Percentiles rank a stretch among this genome's conserved stretches.
Evolutionary conservation across 1,140 invertebrate species (phyloP).

Genomic region (Euura saliciscinereae): DNA sequence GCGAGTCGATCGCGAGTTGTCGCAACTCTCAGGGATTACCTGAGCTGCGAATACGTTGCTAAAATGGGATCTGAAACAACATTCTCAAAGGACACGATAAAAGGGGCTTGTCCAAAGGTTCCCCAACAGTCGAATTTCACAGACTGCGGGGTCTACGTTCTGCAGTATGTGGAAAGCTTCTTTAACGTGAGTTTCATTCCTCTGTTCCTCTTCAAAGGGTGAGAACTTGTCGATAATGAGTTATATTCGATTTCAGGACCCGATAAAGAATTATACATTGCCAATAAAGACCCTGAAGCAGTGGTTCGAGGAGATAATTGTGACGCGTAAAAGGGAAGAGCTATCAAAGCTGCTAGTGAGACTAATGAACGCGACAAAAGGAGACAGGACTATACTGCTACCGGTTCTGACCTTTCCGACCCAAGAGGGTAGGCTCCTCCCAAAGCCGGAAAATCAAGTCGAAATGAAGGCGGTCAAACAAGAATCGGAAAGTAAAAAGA

Average conservation of each 20-base stretch:
- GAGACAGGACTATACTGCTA: constrained; percentile 49
- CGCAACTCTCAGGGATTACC: constrained; percentile 86
- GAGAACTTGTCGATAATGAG: neutral
- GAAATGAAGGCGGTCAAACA: constrained; percentile 35
- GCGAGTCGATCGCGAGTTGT: constrained; percentile 81
- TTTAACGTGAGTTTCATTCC: constrained; percentile 69
- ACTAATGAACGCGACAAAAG: constrained; percentile 67
- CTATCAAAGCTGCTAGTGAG: constrained; percentile 75
- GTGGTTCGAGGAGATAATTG: constrained; percentile 81
- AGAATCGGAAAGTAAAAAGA: constrained; percentile 42
- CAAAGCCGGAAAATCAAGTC: constrained; percentile 36
- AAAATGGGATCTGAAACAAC: constrained; percentile 70
- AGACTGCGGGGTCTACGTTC: constrained; percentile 94
- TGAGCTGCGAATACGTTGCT: constrained; percentile 86
- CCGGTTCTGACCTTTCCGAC: constrained; percentile 56
- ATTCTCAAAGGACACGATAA: constrained; percentile 82
- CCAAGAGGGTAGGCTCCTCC: constrained; percentile 51
- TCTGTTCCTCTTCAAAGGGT: neutral
- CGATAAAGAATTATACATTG: constrained; percentile 74
- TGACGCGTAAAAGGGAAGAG: constrained; percentile 80
- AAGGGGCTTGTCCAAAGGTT: constrained; percentile 84
- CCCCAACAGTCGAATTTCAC: constrained; percentile 97
- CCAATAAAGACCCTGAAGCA: constrained; percentile 77
- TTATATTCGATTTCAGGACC: constrained; percentile 63
- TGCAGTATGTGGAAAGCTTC: constrained; percentile 97